These are phyloP conservation scores for Phrynocephalus vlangalii DNA, from an alignment of 2,797 vertebrate species.

Conservation along the genomic window DNA sequence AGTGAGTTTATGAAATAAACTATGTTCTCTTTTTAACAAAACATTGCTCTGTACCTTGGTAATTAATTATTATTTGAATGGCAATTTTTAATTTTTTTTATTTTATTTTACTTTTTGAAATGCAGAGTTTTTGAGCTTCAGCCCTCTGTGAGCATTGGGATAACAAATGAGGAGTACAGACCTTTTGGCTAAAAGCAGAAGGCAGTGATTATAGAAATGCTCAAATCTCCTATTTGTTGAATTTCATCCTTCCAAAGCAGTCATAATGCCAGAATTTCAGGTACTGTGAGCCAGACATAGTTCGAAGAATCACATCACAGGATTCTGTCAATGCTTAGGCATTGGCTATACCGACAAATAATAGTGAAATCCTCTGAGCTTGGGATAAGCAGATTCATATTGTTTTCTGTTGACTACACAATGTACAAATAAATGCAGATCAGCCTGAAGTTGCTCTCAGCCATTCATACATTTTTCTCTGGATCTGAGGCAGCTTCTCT, in stretches of 20 bases:
- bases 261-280: background rate
- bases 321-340: too few species aligned
- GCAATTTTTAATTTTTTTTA: background rate
- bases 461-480: too few species aligned
- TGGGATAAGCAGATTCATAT: too few species aligned
- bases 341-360: too few species aligned
- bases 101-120: background rate
- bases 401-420: too few species aligned
- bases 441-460: too few species aligned
- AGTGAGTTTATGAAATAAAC: conserved; percentile 31
- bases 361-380: too few species aligned
- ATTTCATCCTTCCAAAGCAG: background rate
- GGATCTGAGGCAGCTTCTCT: too few species aligned
- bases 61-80: background rate
- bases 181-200: background rate
- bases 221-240: background rate
- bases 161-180: background rate
- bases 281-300: background rate
- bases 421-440: too few species aligned
- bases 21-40: conserved; percentile 22
- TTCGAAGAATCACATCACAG: background rate
- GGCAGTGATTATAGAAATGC: background rate
- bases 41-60: background rate
- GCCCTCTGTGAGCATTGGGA: background rate
- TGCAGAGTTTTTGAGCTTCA: background rate